Conservation (phyloP, 2,888 invertebrate genomes). For the Cerastoderma edule region DNA sequence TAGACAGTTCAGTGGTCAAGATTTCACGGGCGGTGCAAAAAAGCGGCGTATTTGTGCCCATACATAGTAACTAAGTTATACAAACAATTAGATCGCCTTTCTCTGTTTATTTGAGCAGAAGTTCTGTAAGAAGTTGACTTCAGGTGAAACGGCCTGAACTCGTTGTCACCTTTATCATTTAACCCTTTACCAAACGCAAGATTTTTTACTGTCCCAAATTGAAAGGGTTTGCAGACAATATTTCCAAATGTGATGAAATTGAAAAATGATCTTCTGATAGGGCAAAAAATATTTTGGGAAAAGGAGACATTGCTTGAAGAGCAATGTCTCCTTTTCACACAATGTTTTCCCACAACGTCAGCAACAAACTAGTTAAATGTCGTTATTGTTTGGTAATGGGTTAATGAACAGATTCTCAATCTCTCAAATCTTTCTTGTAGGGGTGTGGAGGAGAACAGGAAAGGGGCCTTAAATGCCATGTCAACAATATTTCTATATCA, state of each 20-base stretch:
- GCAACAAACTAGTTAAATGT: no score
- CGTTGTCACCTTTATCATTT: background rate
- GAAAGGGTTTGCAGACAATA: no score
- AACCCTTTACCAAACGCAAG: no score
- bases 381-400: no score
- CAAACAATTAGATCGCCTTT: constrained; percentile 13
- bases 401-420: no score
- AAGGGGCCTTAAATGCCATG: no score
- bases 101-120: background rate
- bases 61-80: constrained; percentile 26
- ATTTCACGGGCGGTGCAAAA: constrained; percentile 27
- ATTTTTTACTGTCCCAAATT: no score
- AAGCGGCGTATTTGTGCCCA: constrained; percentile 16
- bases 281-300: constrained; percentile 9
- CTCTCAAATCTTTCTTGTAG: no score
- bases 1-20: constrained; percentile 30
- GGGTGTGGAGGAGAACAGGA: no score
- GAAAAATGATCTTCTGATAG: no score
- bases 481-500: no score
- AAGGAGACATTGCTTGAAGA: constrained; percentile 3
- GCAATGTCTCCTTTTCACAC: constrained; percentile 8
- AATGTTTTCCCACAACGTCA: constrained; percentile 6
- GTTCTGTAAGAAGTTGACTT: background rate
- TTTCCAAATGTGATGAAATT: no score
- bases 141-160: background rate